Base-by-base conservation (phyloP, 2,113 vertebrate genomes). In the Hassar affinis region DNA sequence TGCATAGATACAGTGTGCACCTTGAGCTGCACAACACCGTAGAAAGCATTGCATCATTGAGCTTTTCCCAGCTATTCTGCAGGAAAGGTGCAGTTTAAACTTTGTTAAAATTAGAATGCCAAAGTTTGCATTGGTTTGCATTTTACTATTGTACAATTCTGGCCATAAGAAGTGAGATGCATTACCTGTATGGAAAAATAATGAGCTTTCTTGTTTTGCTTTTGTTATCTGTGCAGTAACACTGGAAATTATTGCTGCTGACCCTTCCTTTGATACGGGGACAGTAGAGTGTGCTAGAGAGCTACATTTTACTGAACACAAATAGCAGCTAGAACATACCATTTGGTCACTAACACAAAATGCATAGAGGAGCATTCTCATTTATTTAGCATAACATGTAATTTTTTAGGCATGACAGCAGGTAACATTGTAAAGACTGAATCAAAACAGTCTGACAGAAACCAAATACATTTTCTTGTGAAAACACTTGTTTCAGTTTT, bases 1-100 rank as follows among this genome's bases (percentile, higher is more conserved):
- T 98, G 85, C 95, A 95, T 88, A 94, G 92, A 84, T 98, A 96
- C 90, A 89, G 82, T 1, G 90, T 97, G 45, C 96, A 98, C 78
- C 87, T 98, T 27, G 93, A 93, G 68, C 90, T 99, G 78, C 95
- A 97, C 18, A 90, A 93, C 79, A 90, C 92, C 27, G 91, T 12
- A 38, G 82, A 85, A 61, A 86, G 87, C 82, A 94, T 94, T 84
- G 90, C 97, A 79, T 96, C 96, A 75, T 90, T 82, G 52, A 94
- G 92, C 1, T 96, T 96, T 84, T 86, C 75, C 30, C 86, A 90
- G 57, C 94, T 98, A 77, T 95, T 92, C 90, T 96, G 95, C 90
- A 92, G 54, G 80, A 96, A 92, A 97, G 93, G 97, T 99, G 92
- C 90, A 52, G 27, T 42, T 76, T 76, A 1, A 56, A 72, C 8